Percentiles rank a stretch among this genome's conserved stretches.
phyloP scores from a whole-genome alignment of 2,888 invertebrate genomes.

The Fissipunctia ypsillon region DNA sequence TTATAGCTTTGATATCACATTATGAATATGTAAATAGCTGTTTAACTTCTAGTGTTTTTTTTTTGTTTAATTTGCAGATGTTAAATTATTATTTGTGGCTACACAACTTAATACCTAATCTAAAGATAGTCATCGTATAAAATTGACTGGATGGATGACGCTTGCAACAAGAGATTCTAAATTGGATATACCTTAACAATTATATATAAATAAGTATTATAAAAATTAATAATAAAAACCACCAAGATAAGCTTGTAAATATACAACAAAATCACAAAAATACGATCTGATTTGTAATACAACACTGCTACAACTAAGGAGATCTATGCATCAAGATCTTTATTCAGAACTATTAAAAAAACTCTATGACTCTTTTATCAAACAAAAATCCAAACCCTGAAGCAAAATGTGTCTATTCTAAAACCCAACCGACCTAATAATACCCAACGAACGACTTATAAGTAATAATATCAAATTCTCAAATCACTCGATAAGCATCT shows the following conservation, averaged over 20 bases:
- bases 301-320: neutral
- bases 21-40: constrained; percentile 51
- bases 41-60: constrained; percentile 20
- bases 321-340: neutral
- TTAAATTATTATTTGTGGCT: constrained; percentile 6
- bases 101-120: neutral
- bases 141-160: neutral
- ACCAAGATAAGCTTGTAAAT: too few species aligned
- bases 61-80: constrained; percentile 2
- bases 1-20: constrained; percentile 29
- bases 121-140: neutral
- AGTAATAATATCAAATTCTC: constrained; percentile 55
- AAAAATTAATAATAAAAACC: too few species aligned
- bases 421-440: constrained; percentile 40
- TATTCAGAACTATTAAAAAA: neutral
- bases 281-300: too few species aligned
- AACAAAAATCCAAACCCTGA: constrained; percentile 2
- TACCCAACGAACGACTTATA: constrained; percentile 20
- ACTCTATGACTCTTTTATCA: neutral
- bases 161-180: neutral
- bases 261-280: neutral
- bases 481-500: constrained; percentile 61
- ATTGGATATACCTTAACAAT: neutral
- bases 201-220: too few species aligned
- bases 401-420: constrained; percentile 15